phyloP scores from a whole-genome alignment of 2,797 vertebrate species.

The Cryptoprocta ferox region DNA sequence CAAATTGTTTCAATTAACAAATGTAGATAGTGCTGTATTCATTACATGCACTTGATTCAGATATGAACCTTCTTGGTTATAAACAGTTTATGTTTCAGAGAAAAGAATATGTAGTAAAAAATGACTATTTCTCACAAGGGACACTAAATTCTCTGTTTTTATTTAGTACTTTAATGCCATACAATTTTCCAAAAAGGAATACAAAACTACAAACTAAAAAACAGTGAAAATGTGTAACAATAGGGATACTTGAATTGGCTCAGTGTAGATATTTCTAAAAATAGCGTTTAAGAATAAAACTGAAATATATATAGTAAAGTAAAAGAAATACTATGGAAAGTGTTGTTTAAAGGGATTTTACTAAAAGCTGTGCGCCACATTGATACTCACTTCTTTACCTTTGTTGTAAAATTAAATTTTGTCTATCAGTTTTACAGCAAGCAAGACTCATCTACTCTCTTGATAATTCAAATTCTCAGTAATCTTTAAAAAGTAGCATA shows the following conservation, averaged over 20 bases:
- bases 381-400: neutral
- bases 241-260: neutral
- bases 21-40: neutral
- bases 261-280: neutral
- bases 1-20: conserved; percentile 42
- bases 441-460: neutral
- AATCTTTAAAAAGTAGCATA: conserved; percentile 57
- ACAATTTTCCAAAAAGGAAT: neutral
- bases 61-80: neutral
- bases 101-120: neutral
- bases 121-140: neutral
- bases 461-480: conserved; percentile 65
- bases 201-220: neutral
- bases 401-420: conserved; percentile 42
- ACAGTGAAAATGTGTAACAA: neutral
- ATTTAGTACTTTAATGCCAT: neutral
- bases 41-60: neutral
- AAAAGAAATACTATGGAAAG: neutral
- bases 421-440: neutral
- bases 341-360: conserved; percentile 7
- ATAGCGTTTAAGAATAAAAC: conserved; percentile 36
- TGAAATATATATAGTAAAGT: neutral
- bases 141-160: neutral
- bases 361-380: neutral
- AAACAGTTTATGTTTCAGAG: conserved; percentile 26